Percentiles rank a stretch among this genome's conserved stretches.
Evolutionary conservation across 2,797 vertebrate species (phyloP).

Genomic region (Crypturellus tataupa): DNA sequence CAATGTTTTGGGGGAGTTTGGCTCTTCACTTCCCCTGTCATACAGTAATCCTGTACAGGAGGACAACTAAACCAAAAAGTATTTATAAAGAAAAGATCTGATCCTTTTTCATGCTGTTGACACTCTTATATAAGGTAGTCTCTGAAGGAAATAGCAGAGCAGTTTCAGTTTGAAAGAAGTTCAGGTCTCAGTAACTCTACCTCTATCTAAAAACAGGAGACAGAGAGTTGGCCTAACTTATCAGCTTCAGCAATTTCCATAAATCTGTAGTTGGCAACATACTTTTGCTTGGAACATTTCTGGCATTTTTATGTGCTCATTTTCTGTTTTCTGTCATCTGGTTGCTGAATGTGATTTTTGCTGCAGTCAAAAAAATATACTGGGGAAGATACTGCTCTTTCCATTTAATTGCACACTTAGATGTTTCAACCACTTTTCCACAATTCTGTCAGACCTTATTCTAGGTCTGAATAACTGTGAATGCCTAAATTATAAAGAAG

Average conservation of each 20-base stretch:
- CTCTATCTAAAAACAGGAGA: conserved; percentile 37
- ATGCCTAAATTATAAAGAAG: neutral
- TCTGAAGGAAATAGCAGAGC: neutral
- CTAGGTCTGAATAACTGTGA: neutral
- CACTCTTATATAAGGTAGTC: neutral
- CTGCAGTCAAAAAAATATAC: neutral
- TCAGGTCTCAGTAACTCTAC: neutral
- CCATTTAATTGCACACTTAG: neutral
- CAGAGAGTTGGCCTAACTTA: neutral
- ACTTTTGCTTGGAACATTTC: neutral
- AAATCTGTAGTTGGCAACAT: conserved; percentile 8
- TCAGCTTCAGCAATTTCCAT: neutral
- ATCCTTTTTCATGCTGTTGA: neutral
- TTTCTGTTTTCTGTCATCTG: neutral
- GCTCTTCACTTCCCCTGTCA: neutral
- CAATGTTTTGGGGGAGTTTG: neutral
- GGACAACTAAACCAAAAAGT: neutral
- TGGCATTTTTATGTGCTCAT: neutral
- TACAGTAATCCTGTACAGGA: neutral
- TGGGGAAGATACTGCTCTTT: neutral
- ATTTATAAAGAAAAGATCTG: neutral
- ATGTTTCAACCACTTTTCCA: neutral
- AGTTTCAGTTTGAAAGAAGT: conserved; percentile 21
- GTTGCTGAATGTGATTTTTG: neutral
- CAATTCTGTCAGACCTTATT: neutral